Evolutionary conservation across 2,113 vertebrate genomes (phyloP).

Genomic region (Rostratula benghalensis): DNA sequence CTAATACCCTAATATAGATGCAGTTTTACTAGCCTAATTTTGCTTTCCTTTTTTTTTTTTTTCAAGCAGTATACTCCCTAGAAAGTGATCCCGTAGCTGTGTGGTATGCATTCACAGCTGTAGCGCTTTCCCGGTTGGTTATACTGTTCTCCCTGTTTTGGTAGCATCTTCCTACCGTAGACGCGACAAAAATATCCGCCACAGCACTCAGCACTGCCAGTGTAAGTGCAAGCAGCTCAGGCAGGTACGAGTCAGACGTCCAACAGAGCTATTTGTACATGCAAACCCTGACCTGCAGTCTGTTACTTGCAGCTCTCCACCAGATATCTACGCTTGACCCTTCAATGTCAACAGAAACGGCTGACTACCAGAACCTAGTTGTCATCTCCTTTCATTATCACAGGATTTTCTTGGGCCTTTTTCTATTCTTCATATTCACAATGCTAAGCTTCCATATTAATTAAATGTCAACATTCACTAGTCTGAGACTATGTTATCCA

Average conservation of each 20-base stretch:
- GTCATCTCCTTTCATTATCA: slow-evolving; percentile 67
- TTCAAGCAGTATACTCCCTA: neutral
- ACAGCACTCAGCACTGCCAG: neutral
- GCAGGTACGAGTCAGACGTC: neutral
- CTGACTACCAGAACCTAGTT: slow-evolving; percentile 41
- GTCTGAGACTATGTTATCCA: slow-evolving; percentile 60
- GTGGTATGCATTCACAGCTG: neutral
- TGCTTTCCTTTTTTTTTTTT: neutral
- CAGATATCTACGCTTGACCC: slow-evolving; percentile 55
- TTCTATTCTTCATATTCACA: slow-evolving; percentile 47
- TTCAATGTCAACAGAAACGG: slow-evolving; percentile 61
- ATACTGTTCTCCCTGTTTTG: neutral
- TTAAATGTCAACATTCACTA: slow-evolving; percentile 71
- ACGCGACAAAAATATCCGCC: neutral
- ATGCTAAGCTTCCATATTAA: slow-evolving; percentile 63
- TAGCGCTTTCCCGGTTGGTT: fast-evolving
- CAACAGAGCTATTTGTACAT: neutral
- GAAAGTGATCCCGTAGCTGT: neutral
- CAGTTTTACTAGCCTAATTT: neutral
- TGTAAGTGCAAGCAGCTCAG: neutral
- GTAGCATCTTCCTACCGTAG: neutral
- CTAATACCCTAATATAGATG: neutral
- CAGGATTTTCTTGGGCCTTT: slow-evolving; percentile 60
- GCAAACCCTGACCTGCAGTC: slow-evolving; percentile 15
- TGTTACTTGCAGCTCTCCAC: slow-evolving; percentile 49